A percentile compares a stretch with the other conserved stretches of the same genome.
phyloP scores from a whole-genome alignment of 2,888 invertebrate genomes.

The Cartodere bifasciata region DNA sequence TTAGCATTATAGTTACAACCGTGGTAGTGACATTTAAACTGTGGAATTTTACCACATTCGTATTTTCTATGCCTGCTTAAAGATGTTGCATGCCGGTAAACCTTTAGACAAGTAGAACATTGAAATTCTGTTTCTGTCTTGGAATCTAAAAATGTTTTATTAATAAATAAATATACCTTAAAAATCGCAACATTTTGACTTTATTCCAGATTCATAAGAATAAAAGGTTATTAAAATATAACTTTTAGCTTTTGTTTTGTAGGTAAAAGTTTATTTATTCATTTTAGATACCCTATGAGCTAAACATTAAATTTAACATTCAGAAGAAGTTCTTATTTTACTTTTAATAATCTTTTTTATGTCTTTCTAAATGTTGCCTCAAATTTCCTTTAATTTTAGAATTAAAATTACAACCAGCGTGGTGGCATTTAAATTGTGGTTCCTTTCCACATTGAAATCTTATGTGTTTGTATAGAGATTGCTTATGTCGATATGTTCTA shows the following conservation, averaged over 20 bases:
- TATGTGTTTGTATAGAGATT: constrained; percentile 37
- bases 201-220: too few relatives aligned
- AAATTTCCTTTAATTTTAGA: constrained; percentile 14
- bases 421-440: constrained; percentile 62
- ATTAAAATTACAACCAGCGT: constrained; percentile 41
- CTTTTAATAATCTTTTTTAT: too few relatives aligned
- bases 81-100: constrained; percentile 7
- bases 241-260: too few relatives aligned
- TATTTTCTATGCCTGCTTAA: constrained; percentile 10
- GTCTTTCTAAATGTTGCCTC: constrained; percentile 8
- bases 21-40: constrained; percentile 21
- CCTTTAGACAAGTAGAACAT: not conserved
- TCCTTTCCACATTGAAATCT: constrained; percentile 60
- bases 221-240: too few relatives aligned
- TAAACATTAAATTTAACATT: too few relatives aligned
- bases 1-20: constrained; percentile 23
- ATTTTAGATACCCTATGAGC: too few relatives aligned
- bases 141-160: too few relatives aligned
- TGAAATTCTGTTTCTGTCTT: too few relatives aligned
- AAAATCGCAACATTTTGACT: too few relatives aligned
- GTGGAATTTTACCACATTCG: constrained; percentile 13
- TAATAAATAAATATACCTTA: too few relatives aligned
- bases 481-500: constrained; percentile 15
- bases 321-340: too few relatives aligned
- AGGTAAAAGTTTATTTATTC: too few relatives aligned